Percentiles rank a stretch among this genome's conserved stretches.
Conservation (phyloP, 2,888 invertebrate genomes). For the Eupithecia pulchellata region DNA sequence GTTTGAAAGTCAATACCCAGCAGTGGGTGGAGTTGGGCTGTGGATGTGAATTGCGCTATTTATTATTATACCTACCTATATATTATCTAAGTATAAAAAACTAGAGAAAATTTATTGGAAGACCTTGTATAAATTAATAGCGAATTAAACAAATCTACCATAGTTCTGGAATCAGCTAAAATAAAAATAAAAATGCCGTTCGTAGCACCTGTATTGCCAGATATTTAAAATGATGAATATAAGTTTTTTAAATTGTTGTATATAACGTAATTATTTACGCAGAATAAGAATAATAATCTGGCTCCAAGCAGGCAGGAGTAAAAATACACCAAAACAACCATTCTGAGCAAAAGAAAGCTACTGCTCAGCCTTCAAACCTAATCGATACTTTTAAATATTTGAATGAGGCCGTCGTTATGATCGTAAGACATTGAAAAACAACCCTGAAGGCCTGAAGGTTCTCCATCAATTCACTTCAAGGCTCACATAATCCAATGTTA, state of each 20-base stretch:
- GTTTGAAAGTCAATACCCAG: not conserved
- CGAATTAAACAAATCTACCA: not conserved
- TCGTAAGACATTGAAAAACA: constrained; percentile 1
- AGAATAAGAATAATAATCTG: not conserved
- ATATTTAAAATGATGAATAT: too few relatives aligned
- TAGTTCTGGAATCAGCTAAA: not conserved
- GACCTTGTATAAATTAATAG: not conserved
- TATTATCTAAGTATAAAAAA: not conserved
- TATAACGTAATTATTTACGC: not conserved
- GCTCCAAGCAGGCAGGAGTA: not conserved
- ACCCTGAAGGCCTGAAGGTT: not conserved
- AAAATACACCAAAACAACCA: not conserved
- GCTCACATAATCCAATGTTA: not conserved
- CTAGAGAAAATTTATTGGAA: not conserved
- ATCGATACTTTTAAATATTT: constrained; percentile 12
- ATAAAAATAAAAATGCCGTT: not conserved
- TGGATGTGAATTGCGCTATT: not conserved
- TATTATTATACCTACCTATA: not conserved
- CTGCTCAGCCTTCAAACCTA: not conserved
- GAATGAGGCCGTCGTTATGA: constrained; percentile 2
- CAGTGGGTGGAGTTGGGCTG: not conserved
- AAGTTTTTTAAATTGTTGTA: too few relatives aligned
- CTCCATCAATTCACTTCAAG: constrained; percentile 9
- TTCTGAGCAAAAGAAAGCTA: not conserved
- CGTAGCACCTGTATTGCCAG: not conserved